Evolutionary conservation across 2,797 vertebrate species (phyloP).

Genomic region (Tinamus major): DNA sequence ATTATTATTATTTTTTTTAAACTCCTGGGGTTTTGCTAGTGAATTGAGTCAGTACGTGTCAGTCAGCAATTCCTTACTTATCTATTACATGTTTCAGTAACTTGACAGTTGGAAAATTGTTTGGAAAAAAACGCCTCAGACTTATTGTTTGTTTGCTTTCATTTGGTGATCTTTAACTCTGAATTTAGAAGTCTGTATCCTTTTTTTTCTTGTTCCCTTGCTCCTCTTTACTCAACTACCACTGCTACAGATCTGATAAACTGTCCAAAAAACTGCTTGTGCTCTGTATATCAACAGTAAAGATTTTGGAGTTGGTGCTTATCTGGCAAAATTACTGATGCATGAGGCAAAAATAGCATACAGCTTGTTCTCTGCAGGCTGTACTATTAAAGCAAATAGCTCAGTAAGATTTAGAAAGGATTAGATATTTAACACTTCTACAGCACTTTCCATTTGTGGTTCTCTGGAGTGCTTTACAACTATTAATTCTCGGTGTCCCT

Average conservation of each 20-base stretch:
- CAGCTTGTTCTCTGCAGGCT: conserved; percentile 5
- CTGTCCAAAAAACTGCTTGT: conserved; percentile 23
- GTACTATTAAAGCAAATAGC: conserved; percentile 33
- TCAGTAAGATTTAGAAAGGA: conserved; percentile 40
- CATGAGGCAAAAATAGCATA: conserved; percentile 9
- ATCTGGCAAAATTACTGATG: conserved; percentile 38
- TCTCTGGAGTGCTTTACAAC: conserved; percentile 38
- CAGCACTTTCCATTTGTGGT: conserved; percentile 15
- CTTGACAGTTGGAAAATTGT: background rate
- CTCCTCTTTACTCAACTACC: background rate
- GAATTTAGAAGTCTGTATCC: background rate
- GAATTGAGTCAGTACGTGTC: background rate
- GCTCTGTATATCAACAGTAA: background rate
- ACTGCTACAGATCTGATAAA: background rate
- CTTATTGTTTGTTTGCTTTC: background rate
- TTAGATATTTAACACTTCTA: conserved; percentile 40
- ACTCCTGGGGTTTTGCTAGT: background rate
- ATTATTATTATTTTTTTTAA: background rate
- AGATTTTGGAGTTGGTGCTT: conserved; percentile 1
- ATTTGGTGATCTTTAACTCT: background rate
- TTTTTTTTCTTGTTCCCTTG: background rate
- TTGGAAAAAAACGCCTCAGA: background rate
- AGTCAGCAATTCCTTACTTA: background rate
- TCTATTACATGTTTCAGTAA: background rate
- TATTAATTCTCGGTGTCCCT: conserved; percentile 1